Base-by-base conservation (phyloP, 1,140 invertebrate genomes). In the Leptonema lineaticorne region DNA sequence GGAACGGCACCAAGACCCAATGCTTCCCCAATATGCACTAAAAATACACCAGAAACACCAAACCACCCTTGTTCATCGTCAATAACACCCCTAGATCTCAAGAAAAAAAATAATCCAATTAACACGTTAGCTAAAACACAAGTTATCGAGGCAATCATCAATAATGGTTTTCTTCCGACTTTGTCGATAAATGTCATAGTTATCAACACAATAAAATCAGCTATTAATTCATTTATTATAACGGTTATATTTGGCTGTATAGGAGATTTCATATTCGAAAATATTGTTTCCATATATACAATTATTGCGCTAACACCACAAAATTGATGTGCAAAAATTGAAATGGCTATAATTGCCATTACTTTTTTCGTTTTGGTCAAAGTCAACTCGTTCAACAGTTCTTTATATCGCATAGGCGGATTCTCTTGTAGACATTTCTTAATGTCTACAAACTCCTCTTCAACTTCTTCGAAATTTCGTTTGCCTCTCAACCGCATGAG, bases 251-350 rank as follows among this genome's bases (percentile, higher is more conserved):
- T 70, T 14, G 71, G 68, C 20, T 1, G 14, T 5, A 73, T 70
- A 11, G 71, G 68, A 14, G 66, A 68, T 18, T 70, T 37, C 68
- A 73, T 70, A 8, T 60, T 50, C 5, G 26, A 65, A 33, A 70
- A 73, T 33, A 73, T 73, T 0, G 59, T 62, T 33, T 73, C 68
- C 71, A 73, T 70, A 26, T 73, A 73, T 1, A 73, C 71, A 8
- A 68, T 63, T 3, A 73, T 66, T 45, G 71, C 68, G 41, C 68
- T 68, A 14, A 70, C 24, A 16, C 71, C 71, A 53, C 71, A 68
- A 30, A 69, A 73, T 45, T 73, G 71, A 14, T 73, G 71, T 26
- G 65, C 50, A 57, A 73, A 73, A n/a, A 66, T 68, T 20, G 66
- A 33, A 9, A 73, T 41, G 1, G 48, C 37, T 46, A 73, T 73